phyloP scores from a whole-genome alignment of 35 echinoderm and acorn worm genomes.

The Apostichopus californicus region DNA sequence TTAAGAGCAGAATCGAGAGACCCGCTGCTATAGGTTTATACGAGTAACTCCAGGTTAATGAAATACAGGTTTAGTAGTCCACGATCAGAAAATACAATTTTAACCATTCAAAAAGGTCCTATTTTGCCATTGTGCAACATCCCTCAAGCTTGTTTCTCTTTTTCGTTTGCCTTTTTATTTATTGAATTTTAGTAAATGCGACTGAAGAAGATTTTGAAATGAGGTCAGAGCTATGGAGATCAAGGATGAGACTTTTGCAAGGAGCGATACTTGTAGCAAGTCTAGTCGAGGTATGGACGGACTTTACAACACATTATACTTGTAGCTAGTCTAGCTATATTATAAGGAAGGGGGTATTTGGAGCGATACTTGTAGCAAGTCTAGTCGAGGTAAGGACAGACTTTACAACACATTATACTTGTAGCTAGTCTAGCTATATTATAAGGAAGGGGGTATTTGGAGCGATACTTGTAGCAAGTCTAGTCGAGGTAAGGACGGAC shows the following conservation, averaged over 20 bases:
- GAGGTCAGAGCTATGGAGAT: constrained; percentile 48
- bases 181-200: background rate
- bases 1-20: too few species aligned
- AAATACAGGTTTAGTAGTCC: too few species aligned
- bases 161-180: background rate
- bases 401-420: background rate
- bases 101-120: too few species aligned
- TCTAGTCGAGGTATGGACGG: constrained; percentile 15
- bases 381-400: background rate
- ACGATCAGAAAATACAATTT: too few species aligned
- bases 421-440: constrained; percentile 46
- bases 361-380: constrained; percentile 82
- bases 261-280: constrained; percentile 80
- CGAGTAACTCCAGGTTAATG: too few species aligned
- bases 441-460: background rate
- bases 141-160: too few species aligned
- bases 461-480: too few species aligned
- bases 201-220: constrained; percentile 34
- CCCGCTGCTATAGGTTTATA: too few species aligned
- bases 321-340: too few species aligned
- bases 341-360: background rate
- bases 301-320: too few species aligned
- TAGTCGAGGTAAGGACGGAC: too few species aligned
- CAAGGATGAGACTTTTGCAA: constrained; percentile 71
- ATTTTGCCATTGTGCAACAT: too few species aligned